Evolutionary conservation across 2,113 vertebrate species (phyloP), one percentile per base, ranked within the genome.

Genomic region (Labeo catla): DNA sequence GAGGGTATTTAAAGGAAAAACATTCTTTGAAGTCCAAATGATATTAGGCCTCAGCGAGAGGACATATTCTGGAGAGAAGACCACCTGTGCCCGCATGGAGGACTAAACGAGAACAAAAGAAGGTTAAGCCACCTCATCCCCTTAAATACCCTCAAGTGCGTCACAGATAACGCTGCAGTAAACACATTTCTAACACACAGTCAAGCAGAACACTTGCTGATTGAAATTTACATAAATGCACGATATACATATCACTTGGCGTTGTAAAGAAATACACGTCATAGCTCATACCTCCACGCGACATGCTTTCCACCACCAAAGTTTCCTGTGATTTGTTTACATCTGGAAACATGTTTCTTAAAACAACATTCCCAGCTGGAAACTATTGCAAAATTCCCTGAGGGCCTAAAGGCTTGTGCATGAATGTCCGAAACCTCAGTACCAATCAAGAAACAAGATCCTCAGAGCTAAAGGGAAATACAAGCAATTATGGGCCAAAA

Each of bases 291-390:
- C 13, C 36, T 45, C 68, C 70, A 45, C 39, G 19, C 5, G 39
- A n/a, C 68, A 21, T 8, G 8, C 36, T 16, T 45, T 21, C 66
- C 57, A 73, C 74, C 86, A 76, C 65, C 73, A 74, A 72, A 76
- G 43, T 54, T 86, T 86, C 84, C 83, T 76, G 86, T 76, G 2
- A 36, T 59, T 70, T 65, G 63, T 70, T 76, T 68, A 83, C 74
- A 87, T 89, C 83, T 89, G 85, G 88, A 78, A 89, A 84, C 54
- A 68, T 80, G 73, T 54, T 78, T 85, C 86, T 80, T 73, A 79
- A 63, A 89, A 82, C 83, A 89, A 89, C 86, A 85, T 87, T 89
- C 86, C 86, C 86, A 87, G 77, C 84, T 70, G 85, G 77, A 89
- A 89, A 88, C 77, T 50, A 57, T 50, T 50, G 63, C 23, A 12